Evolutionary conservation across 2,797 vertebrate genomes (phyloP).

Genomic region (Podargus strigoides): DNA sequence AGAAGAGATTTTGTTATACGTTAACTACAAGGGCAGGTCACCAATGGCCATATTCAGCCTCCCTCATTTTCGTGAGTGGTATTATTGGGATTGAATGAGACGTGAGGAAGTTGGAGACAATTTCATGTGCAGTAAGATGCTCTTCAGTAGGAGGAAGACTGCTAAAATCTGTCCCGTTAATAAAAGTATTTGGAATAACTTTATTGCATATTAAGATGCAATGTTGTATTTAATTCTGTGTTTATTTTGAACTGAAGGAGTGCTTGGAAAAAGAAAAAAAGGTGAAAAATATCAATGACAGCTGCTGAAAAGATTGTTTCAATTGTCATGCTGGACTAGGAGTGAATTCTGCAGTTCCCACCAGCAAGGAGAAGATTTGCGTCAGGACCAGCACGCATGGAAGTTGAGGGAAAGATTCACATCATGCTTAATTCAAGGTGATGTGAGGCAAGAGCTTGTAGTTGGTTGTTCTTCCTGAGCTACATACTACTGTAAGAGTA

Average conservation of each 20-base stretch:
- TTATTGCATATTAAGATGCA: neutral
- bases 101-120: neutral
- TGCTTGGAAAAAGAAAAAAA: neutral
- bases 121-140: neutral
- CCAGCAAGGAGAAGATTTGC: neutral
- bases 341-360: neutral
- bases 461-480: neutral
- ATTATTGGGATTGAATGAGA: neutral
- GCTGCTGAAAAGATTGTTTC: neutral
- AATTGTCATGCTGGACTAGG: neutral
- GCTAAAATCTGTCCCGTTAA: neutral
- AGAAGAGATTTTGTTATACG: neutral
- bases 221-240: neutral
- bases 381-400: fast-evolving
- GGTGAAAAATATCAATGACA: neutral
- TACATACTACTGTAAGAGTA: neutral
- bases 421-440: neutral
- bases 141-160: neutral
- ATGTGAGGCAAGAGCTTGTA: neutral
- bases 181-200: neutral
- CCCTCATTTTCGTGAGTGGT: neutral
- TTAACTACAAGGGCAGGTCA: neutral
- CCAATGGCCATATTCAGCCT: neutral
- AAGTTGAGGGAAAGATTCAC: neutral
- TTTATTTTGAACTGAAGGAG: neutral